Evolutionary conservation across 2,888 invertebrate species (phyloP).

Genomic region (Trichogramma dendrolimi): DNA sequence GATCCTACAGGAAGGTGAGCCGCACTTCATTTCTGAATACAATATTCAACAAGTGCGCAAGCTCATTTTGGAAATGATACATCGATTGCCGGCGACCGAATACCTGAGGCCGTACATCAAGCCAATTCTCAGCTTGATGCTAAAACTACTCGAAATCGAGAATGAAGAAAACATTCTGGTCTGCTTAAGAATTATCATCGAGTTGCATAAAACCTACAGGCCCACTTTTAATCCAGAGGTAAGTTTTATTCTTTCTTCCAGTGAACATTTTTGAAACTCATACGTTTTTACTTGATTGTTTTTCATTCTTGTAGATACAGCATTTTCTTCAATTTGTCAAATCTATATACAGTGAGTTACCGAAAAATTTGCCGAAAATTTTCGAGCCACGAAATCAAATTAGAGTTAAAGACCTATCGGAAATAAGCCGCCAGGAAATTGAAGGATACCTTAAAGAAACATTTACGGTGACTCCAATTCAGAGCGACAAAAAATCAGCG

Average conservation of each 20-base stretch:
- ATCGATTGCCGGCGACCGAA: slow-evolving; percentile 91
- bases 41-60: slow-evolving; percentile 94
- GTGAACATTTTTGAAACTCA: slow-evolving; percentile 4
- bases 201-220: slow-evolving; percentile 91
- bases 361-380: slow-evolving; percentile 86
- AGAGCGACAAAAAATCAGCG: slow-evolving; percentile 78
- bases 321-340: slow-evolving; percentile 92
- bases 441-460: slow-evolving; percentile 83
- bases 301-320: slow-evolving; percentile 66
- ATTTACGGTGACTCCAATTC: slow-evolving; percentile 86
- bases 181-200: slow-evolving; percentile 93
- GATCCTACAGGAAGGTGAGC: slow-evolving; percentile 88
- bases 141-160: slow-evolving; percentile 87
- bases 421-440: slow-evolving; percentile 65
- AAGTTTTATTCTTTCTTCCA: slow-evolving; percentile 41
- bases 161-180: slow-evolving; percentile 98
- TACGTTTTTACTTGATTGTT: background rate
- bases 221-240: slow-evolving; percentile 88
- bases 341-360: slow-evolving; percentile 86
- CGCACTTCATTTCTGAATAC: slow-evolving; percentile 94
- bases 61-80: slow-evolving; percentile 90
- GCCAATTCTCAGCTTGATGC: slow-evolving; percentile 80
- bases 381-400: slow-evolving; percentile 85
- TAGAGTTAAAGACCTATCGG: slow-evolving; percentile 81
- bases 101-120: slow-evolving; percentile 80